Evolutionary conservation across 2,888 invertebrate genomes (phyloP), one percentile per base, ranked within the genome.

Genomic region (Augochlorella aurata): DNA sequence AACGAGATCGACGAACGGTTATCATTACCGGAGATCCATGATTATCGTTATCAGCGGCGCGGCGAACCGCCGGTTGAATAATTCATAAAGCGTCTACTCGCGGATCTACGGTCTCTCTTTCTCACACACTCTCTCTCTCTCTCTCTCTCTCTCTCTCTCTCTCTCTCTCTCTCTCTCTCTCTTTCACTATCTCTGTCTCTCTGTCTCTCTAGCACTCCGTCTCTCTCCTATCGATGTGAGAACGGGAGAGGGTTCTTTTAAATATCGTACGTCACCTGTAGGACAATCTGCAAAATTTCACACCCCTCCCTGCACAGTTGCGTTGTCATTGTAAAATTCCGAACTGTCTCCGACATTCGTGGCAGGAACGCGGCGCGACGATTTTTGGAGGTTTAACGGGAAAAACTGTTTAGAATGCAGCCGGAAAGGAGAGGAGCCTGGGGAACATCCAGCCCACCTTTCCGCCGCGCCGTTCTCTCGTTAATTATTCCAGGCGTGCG

Each of bases 401-500:
- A 12, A 14, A 21, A 12, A 9, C 24, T 52, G 45, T 72, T 63
- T 72, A 49, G 81, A 63, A 75, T 75, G 63, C 67, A 24, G 54
- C 58, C 70, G 66, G 21, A 50, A 63, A 68, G 16, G 45, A 65
- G 58, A 65, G n/a, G 63, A 29, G 16, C 1, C 24, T 12, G 9
- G 44, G 29, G 38, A 65, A 38, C 38, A 38, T 5, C 38, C 58
- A 73, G 47, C 76, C 69, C 54, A 63, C 68, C 68, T 68, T 82
- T 77, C 74, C 63, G 38, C 18, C 74, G 50, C 63, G 45, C 16
- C 73, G 58, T 67, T 77, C 84, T 74, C 88, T 89, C 85, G 89
- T 89, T 89, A 88, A 89, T 89, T 89, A 89, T 89, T 89, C 89
- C 81, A 78, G 61, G 85, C 84, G 87, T 85, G 80, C 71, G 45